Evolutionary conservation across 1,140 invertebrate species (phyloP), one percentile per base, ranked within the genome.

Genomic region (Magallana angulata): DNA sequence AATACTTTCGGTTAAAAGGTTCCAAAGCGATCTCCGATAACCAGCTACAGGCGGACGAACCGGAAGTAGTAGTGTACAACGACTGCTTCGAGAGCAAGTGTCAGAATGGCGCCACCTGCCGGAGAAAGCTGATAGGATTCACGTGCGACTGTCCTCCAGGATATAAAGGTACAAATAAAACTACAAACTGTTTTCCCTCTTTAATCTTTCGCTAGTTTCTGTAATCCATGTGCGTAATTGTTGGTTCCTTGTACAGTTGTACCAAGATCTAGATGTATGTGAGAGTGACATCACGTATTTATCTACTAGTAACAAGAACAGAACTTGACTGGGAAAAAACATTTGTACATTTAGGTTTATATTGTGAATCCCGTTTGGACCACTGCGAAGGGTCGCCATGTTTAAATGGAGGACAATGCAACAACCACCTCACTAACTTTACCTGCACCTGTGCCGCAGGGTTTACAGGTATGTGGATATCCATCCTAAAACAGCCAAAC

Each of bases 361-460:
- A 89, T 68, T 92, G 91, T 87, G 88, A 91, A 59, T 68, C n/a
- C 30, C 85, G 83, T 12, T 59, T 90, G 11, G 87, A 92, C 87
- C 98, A 99, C 94, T 99, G 99, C 93, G 99, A 98, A 93, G 98
- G 97, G 0, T 97, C 97, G 91, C 98, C 98, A 0, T 99, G 99
- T 93, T 95, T 96, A 87, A 98, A 99, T 93, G 97, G 97, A 58
- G 98, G 98, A 0, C 97, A 96, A 0, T 99, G 98, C 92, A 96
- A 97, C 30, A 97, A 91, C 80, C 86, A 89, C 48, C 82, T 89
- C 12, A 87, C 93, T 12, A 89, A 90, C 14, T 94, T 88, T 82
- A 88, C 84, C 11, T 94, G 93, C 88, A 71, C 89, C 4, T 96
- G 96, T 91, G 87, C 85, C 18, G 36, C 48, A 0, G 89, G 94